Conservation (phyloP, 2,888 invertebrate genomes). For the Pilophorus perplexus region DNA sequence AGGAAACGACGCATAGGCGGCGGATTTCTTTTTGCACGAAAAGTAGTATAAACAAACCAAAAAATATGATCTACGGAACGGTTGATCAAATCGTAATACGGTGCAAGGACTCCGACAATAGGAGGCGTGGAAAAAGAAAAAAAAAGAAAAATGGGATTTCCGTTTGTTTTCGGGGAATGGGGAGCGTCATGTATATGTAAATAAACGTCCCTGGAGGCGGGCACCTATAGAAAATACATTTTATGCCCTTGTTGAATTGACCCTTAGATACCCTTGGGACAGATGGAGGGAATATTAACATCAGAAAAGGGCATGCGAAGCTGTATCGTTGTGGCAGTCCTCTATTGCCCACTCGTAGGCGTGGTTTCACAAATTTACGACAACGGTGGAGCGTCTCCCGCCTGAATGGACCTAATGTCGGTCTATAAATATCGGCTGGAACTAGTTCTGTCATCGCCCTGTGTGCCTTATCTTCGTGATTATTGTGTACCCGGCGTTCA, state of each 20-base stretch:
- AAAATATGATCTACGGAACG: too few relatives aligned
- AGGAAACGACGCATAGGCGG: too few relatives aligned
- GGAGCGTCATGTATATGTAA: not conserved
- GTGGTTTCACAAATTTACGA: constrained; percentile 12
- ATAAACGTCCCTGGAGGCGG: not conserved
- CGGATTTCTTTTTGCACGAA: too few relatives aligned
- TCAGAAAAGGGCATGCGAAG: constrained; percentile 20
- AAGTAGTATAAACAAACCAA: too few relatives aligned
- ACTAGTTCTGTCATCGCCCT: constrained; percentile 5
- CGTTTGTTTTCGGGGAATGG: not conserved
- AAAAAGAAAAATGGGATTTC: not conserved
- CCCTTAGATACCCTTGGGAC: constrained; percentile 7
- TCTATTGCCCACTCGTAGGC: not conserved
- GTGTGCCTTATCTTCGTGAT: not conserved
- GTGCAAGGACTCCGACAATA: too few relatives aligned
- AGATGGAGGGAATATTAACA: constrained; percentile 31
- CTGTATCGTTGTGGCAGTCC: constrained; percentile 3
- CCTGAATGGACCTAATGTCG: not conserved
- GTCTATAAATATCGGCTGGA: not conserved
- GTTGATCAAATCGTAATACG: too few relatives aligned
- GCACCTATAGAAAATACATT: not conserved
- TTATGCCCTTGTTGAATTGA: not conserved
- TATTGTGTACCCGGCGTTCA: not conserved
- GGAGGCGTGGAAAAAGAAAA: too few relatives aligned
- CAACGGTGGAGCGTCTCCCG: not conserved